Evolutionary conservation across 2,888 invertebrate genomes (phyloP).

Genomic region (Euproctis similis): DNA sequence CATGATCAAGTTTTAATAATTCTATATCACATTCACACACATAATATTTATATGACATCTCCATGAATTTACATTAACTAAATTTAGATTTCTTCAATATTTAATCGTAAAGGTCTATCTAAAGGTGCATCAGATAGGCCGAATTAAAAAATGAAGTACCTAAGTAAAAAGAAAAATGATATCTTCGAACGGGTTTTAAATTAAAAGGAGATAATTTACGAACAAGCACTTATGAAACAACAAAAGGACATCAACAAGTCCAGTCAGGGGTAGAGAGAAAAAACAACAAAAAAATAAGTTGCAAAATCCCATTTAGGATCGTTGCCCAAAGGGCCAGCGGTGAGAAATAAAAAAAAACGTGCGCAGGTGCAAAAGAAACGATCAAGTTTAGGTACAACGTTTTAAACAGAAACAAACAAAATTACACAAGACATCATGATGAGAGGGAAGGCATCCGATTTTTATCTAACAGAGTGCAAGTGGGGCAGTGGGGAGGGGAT

Average conservation of each 20-base stretch:
- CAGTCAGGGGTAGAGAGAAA: conserved; percentile 27
- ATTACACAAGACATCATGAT: conserved; percentile 26
- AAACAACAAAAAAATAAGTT: conserved; percentile 32
- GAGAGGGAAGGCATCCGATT: conserved; percentile 29
- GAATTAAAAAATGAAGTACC: no score
- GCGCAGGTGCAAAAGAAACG: conserved; percentile 67
- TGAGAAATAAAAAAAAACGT: conserved; percentile 43
- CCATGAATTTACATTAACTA: no score
- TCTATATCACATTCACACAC: no score
- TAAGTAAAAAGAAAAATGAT: no score
- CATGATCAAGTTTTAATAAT: no score
- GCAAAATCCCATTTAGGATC: conserved; percentile 47
- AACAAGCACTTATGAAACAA: conserved; percentile 24
- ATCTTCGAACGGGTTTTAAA: conserved; percentile 15
- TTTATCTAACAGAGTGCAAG: conserved; percentile 72
- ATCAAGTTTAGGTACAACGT: no score
- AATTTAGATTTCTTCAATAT: no score
- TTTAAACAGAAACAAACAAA: conserved; percentile 60
- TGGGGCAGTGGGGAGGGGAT: no score
- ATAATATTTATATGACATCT: no score
- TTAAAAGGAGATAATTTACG: conserved; percentile 29
- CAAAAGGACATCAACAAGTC: conserved; percentile 33
- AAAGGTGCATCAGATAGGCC: no score
- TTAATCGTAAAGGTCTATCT: no score
- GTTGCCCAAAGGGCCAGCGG: conserved; percentile 29